Conservation (phyloP, 1,140 invertebrate genomes). For the Adoxophyes honmai region DNA sequence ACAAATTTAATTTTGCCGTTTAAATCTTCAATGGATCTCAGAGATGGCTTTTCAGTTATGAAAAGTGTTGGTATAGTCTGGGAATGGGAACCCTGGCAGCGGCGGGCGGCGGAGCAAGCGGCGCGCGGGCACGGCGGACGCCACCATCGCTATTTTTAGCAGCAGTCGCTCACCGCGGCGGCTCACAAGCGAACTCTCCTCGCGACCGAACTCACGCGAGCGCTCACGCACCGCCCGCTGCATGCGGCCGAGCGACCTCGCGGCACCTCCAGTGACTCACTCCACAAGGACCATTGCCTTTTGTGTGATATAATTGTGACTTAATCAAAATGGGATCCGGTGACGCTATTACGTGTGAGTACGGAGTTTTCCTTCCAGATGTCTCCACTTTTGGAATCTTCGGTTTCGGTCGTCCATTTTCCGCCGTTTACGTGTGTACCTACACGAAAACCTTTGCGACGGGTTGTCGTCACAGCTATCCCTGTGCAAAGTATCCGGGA, state of each 20-base stretch:
- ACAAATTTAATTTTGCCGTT: no score
- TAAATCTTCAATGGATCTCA: no score
- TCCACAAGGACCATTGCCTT: constrained; percentile 18
- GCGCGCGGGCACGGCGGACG: constrained; percentile 22
- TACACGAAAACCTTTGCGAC: no score
- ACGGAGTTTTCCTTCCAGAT: background rate
- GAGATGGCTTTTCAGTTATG: no score
- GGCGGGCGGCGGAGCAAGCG: constrained; percentile 20
- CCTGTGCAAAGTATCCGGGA: no score
- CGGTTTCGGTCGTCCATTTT: background rate
- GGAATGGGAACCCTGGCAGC: background rate
- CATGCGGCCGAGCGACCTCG: constrained; percentile 8
- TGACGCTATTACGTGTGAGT: constrained; percentile 49
- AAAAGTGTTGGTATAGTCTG: no score
- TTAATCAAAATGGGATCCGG: constrained; percentile 37
- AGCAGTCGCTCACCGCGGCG: constrained; percentile 34
- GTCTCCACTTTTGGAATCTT: background rate
- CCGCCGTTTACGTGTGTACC: constrained; percentile 3
- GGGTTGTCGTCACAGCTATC: no score
- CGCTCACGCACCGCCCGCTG: background rate
- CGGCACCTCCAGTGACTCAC: constrained; percentile 25
- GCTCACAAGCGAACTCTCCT: constrained; percentile 45
- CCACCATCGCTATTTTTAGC: constrained; percentile 56
- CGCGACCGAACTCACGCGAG: constrained; percentile 46
- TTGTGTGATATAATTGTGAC: constrained; percentile 23